Evolutionary conservation across 2,888 invertebrate species (phyloP), one percentile per base, ranked within the genome.

Genomic region (Gibbula magus): DNA sequence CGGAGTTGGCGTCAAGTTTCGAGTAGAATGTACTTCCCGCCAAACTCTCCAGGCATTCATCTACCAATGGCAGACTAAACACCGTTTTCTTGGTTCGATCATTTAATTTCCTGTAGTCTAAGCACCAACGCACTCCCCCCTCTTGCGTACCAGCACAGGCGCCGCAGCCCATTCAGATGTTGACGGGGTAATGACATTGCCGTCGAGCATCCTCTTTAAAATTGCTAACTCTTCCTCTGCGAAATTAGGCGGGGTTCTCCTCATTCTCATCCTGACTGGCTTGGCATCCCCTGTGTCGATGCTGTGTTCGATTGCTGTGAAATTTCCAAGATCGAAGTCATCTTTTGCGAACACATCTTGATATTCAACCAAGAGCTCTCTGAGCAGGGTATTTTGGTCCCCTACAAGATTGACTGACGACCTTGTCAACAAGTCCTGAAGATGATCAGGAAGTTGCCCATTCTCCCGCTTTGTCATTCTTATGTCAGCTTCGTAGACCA

Each of bases 1-100:
- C 77, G 32, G 61, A 70, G 53, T 80, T 83, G 22, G 75, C 78
- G 45, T 83, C 81, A 16, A 81, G 20, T 77, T 84, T 84, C 2
- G 73, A 53, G 52, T 80, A 82, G 13, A 82, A 25, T 39, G n/a
- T n/a, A n/a, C n/a, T n/a, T n/a, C n/a, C n/a, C n/a, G n/a, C n/a
- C n/a, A n/a, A n/a, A n/a, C n/a, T n/a, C n/a, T n/a, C n/a, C n/a
- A n/a, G n/a, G n/a, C n/a, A n/a, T n/a, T n/a, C n/a, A n/a, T n/a
- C n/a, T n/a, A n/a, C n/a, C n/a, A n/a, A n/a, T n/a, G n/a, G n/a
- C n/a, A n/a, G n/a, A n/a, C n/a, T n/a, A n/a, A n/a, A n/a, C n/a
- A n/a, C n/a, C n/a, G n/a, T n/a, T n/a, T n/a, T n/a, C n/a, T n/a
- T n/a, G n/a, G n/a, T n/a, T n/a, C 5, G 67, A 25, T n/a, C n/a